phyloP scores from a whole-genome alignment of 2,888 invertebrate species.

The Andrena chrysosceles region DNA sequence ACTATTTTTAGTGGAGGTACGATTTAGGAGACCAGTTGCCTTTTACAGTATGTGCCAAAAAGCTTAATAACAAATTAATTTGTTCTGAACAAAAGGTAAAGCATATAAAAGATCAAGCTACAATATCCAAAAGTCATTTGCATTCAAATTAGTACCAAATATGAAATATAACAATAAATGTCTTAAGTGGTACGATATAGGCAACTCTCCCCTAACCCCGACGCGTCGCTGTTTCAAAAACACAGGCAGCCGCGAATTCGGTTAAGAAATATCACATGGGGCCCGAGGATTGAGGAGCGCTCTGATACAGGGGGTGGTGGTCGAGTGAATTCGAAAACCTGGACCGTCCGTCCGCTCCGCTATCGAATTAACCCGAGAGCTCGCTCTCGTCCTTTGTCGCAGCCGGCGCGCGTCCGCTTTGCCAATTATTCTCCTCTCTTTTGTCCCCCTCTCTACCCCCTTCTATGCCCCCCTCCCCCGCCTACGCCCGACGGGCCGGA shows the following conservation, averaged over 20 bases:
- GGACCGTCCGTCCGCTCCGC: not conserved
- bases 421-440: conserved; percentile 59
- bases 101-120: too few relatives aligned
- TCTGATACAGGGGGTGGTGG: not conserved
- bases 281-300: not conserved
- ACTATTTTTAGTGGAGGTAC: too few relatives aligned
- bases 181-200: too few relatives aligned
- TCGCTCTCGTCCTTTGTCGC: conserved; percentile 45
- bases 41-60: too few relatives aligned
- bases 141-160: too few relatives aligned
- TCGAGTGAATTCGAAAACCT: conserved; percentile 37
- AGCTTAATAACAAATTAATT: too few relatives aligned
- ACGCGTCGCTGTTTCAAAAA: not conserved
- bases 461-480: too few relatives aligned
- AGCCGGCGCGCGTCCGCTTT: conserved; percentile 48
- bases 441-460: conserved; percentile 32
- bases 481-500: conserved; percentile 15
- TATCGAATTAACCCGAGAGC: conserved; percentile 62
- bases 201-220: too few relatives aligned
- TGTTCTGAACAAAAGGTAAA: too few relatives aligned
- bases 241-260: conserved; percentile 37
- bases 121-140: too few relatives aligned
- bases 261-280: conserved; percentile 47
- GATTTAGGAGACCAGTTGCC: too few relatives aligned
- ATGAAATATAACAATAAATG: too few relatives aligned